Evolutionary conservation across 2,797 vertebrate species (phyloP).

Genomic region (Crotalus adamanteus): DNA sequence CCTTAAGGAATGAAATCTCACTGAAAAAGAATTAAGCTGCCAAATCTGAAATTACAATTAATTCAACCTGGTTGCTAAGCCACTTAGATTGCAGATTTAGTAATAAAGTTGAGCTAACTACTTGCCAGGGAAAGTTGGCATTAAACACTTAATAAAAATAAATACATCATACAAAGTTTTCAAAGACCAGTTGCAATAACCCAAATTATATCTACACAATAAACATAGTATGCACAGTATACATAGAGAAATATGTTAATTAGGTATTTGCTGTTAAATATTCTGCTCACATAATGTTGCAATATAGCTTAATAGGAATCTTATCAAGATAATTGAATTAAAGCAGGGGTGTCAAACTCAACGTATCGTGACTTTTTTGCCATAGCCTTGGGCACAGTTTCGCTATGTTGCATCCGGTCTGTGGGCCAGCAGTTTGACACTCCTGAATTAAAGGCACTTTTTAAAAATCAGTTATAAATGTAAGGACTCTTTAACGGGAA

Average conservation of each 20-base stretch:
- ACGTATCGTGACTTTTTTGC: no score
- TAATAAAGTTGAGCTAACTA: slow-evolving; percentile 14
- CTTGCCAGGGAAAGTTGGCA: background rate
- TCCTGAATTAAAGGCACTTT: background rate
- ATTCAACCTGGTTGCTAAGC: slow-evolving; percentile 23
- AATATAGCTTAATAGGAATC: background rate
- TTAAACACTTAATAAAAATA: background rate
- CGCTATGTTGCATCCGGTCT: no score
- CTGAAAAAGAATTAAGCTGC: background rate
- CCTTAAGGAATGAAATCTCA: background rate
- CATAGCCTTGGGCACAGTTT: no score
- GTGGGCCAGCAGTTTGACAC: no score
- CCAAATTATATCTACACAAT: background rate
- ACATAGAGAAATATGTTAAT: background rate
- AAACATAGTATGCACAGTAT: background rate
- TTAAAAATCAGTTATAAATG: background rate
- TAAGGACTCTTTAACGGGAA: background rate
- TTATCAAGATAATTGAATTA: background rate
- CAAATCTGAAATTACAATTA: slow-evolving; percentile 29
- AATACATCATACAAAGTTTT: background rate
- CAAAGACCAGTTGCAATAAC: background rate
- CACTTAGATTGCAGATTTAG: slow-evolving; percentile 20
- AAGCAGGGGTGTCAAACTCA: background rate
- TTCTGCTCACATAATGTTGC: background rate
- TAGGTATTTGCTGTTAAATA: background rate